Evolutionary conservation across 92 coral and sea anemone genomes (phyloP).

Genomic region (Pocillopora grandis): DNA sequence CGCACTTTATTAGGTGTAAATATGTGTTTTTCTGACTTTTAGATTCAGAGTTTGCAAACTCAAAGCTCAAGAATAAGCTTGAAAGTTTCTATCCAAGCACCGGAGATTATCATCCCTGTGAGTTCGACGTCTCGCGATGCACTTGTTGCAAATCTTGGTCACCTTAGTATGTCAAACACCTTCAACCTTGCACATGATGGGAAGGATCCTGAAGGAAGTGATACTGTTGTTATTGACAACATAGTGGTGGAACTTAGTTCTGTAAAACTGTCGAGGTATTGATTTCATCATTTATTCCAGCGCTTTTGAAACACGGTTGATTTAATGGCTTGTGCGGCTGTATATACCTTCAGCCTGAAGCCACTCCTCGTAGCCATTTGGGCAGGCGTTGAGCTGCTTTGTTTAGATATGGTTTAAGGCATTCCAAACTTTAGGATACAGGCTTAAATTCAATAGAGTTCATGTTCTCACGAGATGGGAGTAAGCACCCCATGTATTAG

Average conservation of each 20-base stretch:
- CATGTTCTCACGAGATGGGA: no score
- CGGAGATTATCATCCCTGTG: constrained; percentile 86
- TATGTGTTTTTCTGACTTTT: not conserved
- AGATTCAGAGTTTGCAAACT: constrained; percentile 87
- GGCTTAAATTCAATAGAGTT: no score
- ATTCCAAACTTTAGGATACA: no score
- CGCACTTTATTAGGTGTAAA: no score
- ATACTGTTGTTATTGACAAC: constrained; percentile 85
- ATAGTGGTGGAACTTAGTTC: constrained; percentile 90
- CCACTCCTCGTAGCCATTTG: no score
- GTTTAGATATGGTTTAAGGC: no score
- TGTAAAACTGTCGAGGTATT: constrained; percentile 85
- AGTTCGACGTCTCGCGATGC: constrained; percentile 80
- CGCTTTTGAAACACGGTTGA: not conserved
- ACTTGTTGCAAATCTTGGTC: constrained; percentile 89
- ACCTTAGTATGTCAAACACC: constrained; percentile 72
- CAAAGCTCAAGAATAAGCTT: constrained; percentile 86
- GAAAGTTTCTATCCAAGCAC: constrained; percentile 89
- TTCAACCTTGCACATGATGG: constrained; percentile 73
- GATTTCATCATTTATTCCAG: not conserved
- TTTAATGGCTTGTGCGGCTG: not conserved
- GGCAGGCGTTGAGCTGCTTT: no score
- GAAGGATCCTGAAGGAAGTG: constrained; percentile 66
- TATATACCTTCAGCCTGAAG: no score
- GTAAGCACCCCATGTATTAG: no score